phyloP scores from a whole-genome alignment of 2,888 invertebrate species.

The Elmis aenea region DNA sequence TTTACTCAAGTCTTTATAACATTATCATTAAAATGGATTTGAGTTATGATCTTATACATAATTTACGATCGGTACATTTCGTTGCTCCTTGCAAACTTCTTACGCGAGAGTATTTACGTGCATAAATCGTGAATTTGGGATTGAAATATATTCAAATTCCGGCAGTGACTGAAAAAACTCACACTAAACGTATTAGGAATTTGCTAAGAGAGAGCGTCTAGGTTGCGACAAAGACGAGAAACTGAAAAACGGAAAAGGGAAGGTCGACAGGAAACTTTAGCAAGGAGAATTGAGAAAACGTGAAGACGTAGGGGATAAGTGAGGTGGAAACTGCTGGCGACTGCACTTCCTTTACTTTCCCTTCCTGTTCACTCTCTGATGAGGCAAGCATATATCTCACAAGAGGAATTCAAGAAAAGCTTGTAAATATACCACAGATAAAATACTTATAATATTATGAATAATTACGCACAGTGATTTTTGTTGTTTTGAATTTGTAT shows the following conservation, averaged over 20 bases:
- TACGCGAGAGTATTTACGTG: constrained; percentile 7
- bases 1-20: constrained; percentile 26
- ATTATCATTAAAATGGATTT: constrained; percentile 28
- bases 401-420: constrained; percentile 12
- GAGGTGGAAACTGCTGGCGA: constrained; percentile 37
- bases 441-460: too few species aligned
- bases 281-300: constrained; percentile 29
- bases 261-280: constrained; percentile 31
- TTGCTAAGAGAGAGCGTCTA: constrained; percentile 27
- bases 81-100: constrained; percentile 10
- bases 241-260: constrained; percentile 22
- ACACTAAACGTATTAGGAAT: too few species aligned
- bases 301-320: constrained; percentile 32
- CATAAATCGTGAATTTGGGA: constrained; percentile 12
- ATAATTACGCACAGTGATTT: too few species aligned
- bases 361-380: constrained; percentile 21
- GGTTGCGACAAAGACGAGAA: constrained; percentile 26
- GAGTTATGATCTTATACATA: constrained; percentile 17
- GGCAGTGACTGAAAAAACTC: not conserved
- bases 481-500: too few species aligned
- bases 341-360: constrained; percentile 28
- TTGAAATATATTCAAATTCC: constrained; percentile 9
- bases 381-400: constrained; percentile 21
- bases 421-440: constrained; percentile 18
- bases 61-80: constrained; percentile 15